A percentile compares a stretch with the other conserved stretches of the same genome.
These are phyloP conservation scores for Arctopsyche grandis DNA, from an alignment of 1,140 invertebrate species.

Conservation along the genomic window DNA sequence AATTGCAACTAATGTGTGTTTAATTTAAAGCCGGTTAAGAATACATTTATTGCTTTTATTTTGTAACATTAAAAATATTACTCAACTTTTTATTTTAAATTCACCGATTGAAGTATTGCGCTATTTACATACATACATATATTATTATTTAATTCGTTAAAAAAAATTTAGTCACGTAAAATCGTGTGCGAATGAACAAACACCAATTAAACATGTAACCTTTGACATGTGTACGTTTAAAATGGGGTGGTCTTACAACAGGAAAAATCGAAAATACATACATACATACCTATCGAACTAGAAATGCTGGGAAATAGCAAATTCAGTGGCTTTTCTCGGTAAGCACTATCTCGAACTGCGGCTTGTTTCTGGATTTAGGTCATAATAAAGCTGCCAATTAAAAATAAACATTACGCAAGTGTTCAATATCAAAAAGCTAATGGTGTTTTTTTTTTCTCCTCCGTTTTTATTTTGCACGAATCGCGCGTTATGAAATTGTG, in stretches of 20 bases:
- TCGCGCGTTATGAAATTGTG: background rate
- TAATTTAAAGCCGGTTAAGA: no score
- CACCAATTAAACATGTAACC: constrained; percentile 8
- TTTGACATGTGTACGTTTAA: background rate
- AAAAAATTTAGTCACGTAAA: constrained; percentile 24
- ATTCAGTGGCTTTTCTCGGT: background rate
- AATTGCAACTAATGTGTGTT: no score
- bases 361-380: background rate
- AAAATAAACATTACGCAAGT: background rate
- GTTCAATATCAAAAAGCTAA: background rate
- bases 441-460: background rate
- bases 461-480: background rate
- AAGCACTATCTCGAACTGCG: background rate
- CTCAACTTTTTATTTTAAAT: no score
- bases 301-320: background rate
- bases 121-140: no score
- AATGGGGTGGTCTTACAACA: background rate
- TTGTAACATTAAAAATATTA: no score
- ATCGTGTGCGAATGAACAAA: constrained; percentile 8
- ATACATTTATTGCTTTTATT: no score
- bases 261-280: background rate
- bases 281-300: background rate
- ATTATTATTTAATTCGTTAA: background rate
- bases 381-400: background rate
- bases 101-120: background rate